Percentiles rank a stretch among this genome's conserved stretches.
Conservation (phyloP, 2,113 vertebrate species). For the Ceyx melanurus region DNA sequence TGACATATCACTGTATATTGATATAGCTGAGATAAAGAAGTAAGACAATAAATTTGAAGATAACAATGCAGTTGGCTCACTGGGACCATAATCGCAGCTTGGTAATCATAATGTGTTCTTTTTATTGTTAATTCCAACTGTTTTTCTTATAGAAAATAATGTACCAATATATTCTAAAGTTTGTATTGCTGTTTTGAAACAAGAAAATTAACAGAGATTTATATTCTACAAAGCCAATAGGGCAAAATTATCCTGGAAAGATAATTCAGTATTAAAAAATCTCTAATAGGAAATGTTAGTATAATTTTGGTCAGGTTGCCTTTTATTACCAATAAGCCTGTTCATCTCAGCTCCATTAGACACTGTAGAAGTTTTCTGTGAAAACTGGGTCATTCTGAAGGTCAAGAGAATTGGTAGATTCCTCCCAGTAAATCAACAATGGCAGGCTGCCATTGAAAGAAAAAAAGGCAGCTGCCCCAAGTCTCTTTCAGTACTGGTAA, state of each 20-base stretch:
- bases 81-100: not conserved
- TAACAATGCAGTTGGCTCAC: not conserved
- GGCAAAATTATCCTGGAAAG: not conserved
- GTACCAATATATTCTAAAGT: not conserved
- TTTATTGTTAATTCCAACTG: conserved; percentile 6
- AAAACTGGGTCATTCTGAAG: not conserved
- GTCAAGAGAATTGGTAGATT: not conserved
- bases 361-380: not conserved
- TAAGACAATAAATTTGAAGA: conserved; percentile 9
- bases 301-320: not conserved
- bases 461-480: not conserved
- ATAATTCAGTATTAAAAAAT: not conserved
- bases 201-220: not conserved
- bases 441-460: not conserved
- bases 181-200: conserved; percentile 1
- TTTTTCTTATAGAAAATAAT: conserved; percentile 5
- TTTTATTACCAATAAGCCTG: not conserved
- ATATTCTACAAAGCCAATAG: not conserved
- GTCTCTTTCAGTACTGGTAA: not conserved
- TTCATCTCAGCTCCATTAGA: not conserved
- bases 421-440: not conserved
- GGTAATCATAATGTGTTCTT: not conserved
- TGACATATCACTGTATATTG: not conserved
- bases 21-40: not conserved
- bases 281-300: not conserved